phyloP scores from a whole-genome alignment of 1,140 invertebrate genomes.

The Neuroterus valhalla region DNA sequence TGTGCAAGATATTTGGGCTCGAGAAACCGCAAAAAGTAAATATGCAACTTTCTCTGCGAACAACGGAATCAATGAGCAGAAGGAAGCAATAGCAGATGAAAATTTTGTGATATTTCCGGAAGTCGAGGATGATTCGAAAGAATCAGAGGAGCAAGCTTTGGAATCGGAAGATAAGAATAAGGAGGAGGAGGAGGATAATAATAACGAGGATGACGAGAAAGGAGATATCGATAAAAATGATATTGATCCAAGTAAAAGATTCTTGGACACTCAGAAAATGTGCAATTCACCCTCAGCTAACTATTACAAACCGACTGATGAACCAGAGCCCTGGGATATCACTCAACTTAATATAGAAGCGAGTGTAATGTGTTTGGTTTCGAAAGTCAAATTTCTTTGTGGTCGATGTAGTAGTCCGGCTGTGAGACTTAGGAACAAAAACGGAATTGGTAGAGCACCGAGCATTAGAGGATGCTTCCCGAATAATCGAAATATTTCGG shows the following conservation, averaged over 20 bases:
- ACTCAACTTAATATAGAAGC: slow-evolving; percentile 93
- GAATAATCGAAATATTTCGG: slow-evolving; percentile 56
- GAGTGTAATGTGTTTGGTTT: slow-evolving; percentile 89
- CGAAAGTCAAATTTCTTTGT: slow-evolving; percentile 86
- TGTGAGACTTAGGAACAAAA: slow-evolving; percentile 77
- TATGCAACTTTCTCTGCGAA: slow-evolving; percentile 51
- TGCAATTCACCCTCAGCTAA: slow-evolving; percentile 86
- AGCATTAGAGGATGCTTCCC: slow-evolving; percentile 64
- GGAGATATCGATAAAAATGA: slow-evolving; percentile 57
- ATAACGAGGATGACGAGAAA: slow-evolving; percentile 59
- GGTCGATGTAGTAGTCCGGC: slow-evolving; percentile 84
- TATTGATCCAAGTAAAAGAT: slow-evolving; percentile 71
- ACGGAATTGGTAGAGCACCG: slow-evolving; percentile 65
- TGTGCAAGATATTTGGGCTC: slow-evolving; percentile 78
- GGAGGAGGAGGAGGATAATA: slow-evolving; percentile 50
- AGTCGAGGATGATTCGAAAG: slow-evolving; percentile 66
- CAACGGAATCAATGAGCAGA: slow-evolving; percentile 60
- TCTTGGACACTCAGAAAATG: slow-evolving; percentile 84
- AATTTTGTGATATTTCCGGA: slow-evolving; percentile 72
- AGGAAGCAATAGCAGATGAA: slow-evolving; percentile 50
- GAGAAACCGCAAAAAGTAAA: slow-evolving; percentile 63
- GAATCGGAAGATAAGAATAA: slow-evolving; percentile 48
- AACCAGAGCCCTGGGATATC: slow-evolving; percentile 91
- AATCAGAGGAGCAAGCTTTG: slow-evolving; percentile 42
- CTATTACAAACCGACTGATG: slow-evolving; percentile 88